Evolutionary conservation across 2,113 vertebrate genomes (phyloP).

Genomic region (Plestiodon gilberti): DNA sequence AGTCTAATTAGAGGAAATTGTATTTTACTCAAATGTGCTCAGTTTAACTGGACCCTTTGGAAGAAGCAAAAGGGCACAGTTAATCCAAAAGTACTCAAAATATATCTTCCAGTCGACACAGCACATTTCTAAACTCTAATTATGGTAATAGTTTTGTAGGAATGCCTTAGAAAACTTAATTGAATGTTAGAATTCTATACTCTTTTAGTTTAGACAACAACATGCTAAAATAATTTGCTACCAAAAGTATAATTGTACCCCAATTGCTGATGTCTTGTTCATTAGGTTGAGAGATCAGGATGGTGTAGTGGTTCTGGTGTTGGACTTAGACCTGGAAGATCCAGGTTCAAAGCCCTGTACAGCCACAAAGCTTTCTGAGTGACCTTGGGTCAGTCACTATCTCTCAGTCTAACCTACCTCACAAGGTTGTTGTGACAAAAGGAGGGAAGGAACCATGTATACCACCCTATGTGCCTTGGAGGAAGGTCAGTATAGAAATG

Average conservation of each 20-base stretch:
- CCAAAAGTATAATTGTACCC: background rate
- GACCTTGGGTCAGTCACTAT: too few relatives aligned
- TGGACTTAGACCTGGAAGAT: too few relatives aligned
- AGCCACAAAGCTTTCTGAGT: too few relatives aligned
- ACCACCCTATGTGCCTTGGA: too few relatives aligned
- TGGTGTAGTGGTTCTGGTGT: too few relatives aligned
- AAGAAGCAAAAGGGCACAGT: slow-evolving; percentile 20
- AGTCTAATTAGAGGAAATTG: slow-evolving; percentile 21
- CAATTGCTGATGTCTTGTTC: background rate
- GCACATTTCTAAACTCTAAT: slow-evolving; percentile 33
- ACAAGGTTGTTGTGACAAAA: too few relatives aligned
- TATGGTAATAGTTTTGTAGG: slow-evolving; percentile 31
- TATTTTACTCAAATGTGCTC: slow-evolving; percentile 35
- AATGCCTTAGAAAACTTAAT: background rate
- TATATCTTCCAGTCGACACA: slow-evolving; percentile 33
- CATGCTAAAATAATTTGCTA: background rate
- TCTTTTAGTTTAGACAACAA: background rate
- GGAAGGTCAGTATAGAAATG: too few relatives aligned
- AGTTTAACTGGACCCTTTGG: slow-evolving; percentile 43
- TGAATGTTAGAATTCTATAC: too few relatives aligned
- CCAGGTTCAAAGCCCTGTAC: too few relatives aligned
- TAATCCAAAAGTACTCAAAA: slow-evolving; percentile 25
- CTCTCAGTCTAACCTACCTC: too few relatives aligned
- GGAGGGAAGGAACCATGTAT: too few relatives aligned
- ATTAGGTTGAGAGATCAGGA: too few relatives aligned